A percentile compares a stretch with the other conserved stretches of the same genome.
Evolutionary conservation across 2,888 invertebrate genomes (phyloP).

Genomic region (Drosophila suboccidentalis): DNA sequence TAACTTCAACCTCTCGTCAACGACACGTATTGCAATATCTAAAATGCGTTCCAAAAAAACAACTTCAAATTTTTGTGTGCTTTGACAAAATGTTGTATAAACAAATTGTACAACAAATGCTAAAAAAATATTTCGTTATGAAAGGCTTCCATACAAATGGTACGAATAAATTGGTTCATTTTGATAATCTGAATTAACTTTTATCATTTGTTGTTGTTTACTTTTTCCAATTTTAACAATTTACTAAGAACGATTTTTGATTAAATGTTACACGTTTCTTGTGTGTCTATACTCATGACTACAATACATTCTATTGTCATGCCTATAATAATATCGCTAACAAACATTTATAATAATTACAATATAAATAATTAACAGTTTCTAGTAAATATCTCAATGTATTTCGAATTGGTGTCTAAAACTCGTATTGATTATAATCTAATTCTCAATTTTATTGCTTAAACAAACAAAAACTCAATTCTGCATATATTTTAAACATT

Average conservation of each 20-base stretch:
- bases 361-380: slow-evolving; percentile 44
- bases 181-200: slow-evolving; percentile 48
- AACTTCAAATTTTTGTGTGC: slow-evolving; percentile 66
- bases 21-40: too few relatives aligned
- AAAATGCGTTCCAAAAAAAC: slow-evolving; percentile 24
- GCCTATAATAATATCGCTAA: slow-evolving; percentile 36
- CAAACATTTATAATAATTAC: slow-evolving; percentile 30
- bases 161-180: slow-evolving; percentile 84
- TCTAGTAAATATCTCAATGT: slow-evolving; percentile 57
- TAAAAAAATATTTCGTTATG: slow-evolving; percentile 50
- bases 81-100: slow-evolving; percentile 35
- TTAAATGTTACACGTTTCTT: slow-evolving; percentile 69
- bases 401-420: slow-evolving; percentile 60
- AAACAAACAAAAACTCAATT: slow-evolving; percentile 12
- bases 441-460: slow-evolving; percentile 36
- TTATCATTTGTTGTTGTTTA: slow-evolving; percentile 55
- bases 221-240: slow-evolving; percentile 40
- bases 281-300: slow-evolving; percentile 58
- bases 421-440: slow-evolving; percentile 38
- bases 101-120: slow-evolving; percentile 42
- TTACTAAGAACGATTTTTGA: slow-evolving; percentile 36
- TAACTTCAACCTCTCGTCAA: slow-evolving; percentile 73
- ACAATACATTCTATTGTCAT: slow-evolving; percentile 53
- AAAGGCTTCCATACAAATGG: slow-evolving; percentile 85
- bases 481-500: slow-evolving; percentile 16